phyloP scores from a whole-genome alignment of 2,888 invertebrate species.

The Uloborus plumipes region DNA sequence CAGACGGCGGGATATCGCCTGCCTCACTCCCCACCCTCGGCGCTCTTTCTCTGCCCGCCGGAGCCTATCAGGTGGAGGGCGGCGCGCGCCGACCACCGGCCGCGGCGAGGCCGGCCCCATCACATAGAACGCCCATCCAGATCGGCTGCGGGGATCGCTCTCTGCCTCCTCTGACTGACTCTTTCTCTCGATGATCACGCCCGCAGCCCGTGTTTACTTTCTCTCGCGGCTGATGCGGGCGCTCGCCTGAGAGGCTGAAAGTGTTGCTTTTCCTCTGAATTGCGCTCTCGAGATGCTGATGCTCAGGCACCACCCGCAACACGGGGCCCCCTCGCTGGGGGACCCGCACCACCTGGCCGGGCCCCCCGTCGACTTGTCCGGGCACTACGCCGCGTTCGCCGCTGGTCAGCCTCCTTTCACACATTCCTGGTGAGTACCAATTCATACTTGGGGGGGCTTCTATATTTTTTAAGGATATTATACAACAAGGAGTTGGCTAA shows the following conservation, averaged over 20 bases:
- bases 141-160: slow-evolving; percentile 18
- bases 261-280: background rate
- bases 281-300: slow-evolving; percentile 52
- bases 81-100: slow-evolving; percentile 31
- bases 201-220: background rate
- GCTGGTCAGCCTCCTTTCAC: slow-evolving; percentile 63
- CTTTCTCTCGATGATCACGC: background rate
- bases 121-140: slow-evolving; percentile 26
- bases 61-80: slow-evolving; percentile 39
- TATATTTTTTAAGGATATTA: too few relatives aligned
- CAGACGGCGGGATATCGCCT: background rate
- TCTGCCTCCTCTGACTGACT: background rate
- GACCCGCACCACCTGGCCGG: slow-evolving; percentile 50
- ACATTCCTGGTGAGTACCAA: slow-evolving; percentile 57
- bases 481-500: too few relatives aligned
- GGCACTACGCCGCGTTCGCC: slow-evolving; percentile 56
- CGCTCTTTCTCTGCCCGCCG: background rate
- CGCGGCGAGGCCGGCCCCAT: slow-evolving; percentile 18
- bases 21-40: slow-evolving; percentile 5
- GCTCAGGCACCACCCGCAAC: slow-evolving; percentile 55
- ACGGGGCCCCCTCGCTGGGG: slow-evolving; percentile 45
- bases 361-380: slow-evolving; percentile 54
- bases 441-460: too few relatives aligned
- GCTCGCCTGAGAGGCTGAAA: background rate
- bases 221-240: too few relatives aligned